Conservation (phyloP, 53 echinoderm and acorn worm species). For the Henricia sp. region DNA sequence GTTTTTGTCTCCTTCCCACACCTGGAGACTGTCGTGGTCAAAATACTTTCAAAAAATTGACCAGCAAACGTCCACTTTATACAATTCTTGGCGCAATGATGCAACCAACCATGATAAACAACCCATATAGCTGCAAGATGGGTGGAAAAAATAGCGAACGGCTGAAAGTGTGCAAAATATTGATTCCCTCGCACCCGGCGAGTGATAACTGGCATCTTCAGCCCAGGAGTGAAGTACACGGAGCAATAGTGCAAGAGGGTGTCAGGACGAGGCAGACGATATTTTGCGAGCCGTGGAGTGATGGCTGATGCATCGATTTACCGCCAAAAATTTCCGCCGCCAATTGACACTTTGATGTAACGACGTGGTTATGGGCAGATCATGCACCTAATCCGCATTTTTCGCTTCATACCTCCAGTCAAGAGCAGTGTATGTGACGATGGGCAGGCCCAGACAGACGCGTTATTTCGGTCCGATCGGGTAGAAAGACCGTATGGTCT, state of each 20-base stretch:
- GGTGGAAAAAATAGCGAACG: conserved; percentile 37
- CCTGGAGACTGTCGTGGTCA: neutral
- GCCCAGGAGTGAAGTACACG: conserved; percentile 42
- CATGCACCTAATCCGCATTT: conserved; percentile 63
- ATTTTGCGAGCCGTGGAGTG: conserved; percentile 36
- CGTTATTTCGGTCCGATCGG: conserved; percentile 25
- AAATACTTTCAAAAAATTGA: neutral
- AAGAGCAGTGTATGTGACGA: conserved; percentile 46
- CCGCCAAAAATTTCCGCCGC: conserved; percentile 64
- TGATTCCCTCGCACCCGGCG: conserved; percentile 36
- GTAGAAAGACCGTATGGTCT: neutral
- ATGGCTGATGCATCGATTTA: conserved; percentile 53
- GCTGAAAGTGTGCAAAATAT: conserved; percentile 58
- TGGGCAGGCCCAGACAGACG: conserved; percentile 19
- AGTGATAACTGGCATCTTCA: neutral
- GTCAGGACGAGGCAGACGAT: conserved; percentile 55
- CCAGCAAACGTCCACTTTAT: neutral
- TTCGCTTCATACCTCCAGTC: conserved; percentile 45
- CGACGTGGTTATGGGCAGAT: conserved; percentile 56
- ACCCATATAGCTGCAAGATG: too few relatives aligned
- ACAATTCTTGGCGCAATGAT: conserved; percentile 16
- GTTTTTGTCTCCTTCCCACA: too few relatives aligned
- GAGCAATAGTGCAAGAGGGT: conserved; percentile 48
- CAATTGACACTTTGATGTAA: conserved; percentile 64
- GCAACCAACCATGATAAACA: conserved; percentile 19